Conservation (phyloP, 2,797 vertebrate species). For the Galaxias olidus region DNA sequence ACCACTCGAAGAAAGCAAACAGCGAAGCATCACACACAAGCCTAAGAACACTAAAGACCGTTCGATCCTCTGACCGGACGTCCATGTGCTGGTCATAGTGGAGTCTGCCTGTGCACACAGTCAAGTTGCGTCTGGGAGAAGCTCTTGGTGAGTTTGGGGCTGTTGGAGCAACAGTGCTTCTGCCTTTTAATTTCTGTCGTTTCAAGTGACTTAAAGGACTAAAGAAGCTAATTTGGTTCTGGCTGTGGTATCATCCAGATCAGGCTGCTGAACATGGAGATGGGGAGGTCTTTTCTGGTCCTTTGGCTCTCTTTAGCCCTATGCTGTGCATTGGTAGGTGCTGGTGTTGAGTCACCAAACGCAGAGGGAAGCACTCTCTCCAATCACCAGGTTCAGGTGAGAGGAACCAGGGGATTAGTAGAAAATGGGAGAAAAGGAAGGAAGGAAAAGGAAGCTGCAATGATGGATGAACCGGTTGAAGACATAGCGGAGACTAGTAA, state of each 20-base stretch:
- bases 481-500: constrained; percentile 39
- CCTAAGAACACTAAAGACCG: no score
- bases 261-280: constrained; percentile 15
- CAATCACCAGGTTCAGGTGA: constrained; percentile 19
- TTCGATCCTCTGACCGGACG: no score
- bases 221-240: no score
- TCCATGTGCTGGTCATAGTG: no score
- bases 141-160: no score
- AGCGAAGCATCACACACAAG: no score
- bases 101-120: no score
- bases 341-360: constrained; percentile 5
- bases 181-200: no score
- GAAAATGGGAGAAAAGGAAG: not conserved
- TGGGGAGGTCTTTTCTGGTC: constrained; percentile 51
- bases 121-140: no score
- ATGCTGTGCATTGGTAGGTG: constrained; percentile 24
- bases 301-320: constrained; percentile 40
- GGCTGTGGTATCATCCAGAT: not conserved
- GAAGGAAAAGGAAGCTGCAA: constrained; percentile 10
- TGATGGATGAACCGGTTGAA: constrained; percentile 51
- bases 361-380: constrained; percentile 1
- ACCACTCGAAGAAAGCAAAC: no score
- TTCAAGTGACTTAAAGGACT: no score
- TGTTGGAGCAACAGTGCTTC: no score
- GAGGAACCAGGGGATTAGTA: constrained; percentile 14